Evolutionary conservation across 2,113 vertebrate species (phyloP).

Genomic region (Fregetta grallaria): DNA sequence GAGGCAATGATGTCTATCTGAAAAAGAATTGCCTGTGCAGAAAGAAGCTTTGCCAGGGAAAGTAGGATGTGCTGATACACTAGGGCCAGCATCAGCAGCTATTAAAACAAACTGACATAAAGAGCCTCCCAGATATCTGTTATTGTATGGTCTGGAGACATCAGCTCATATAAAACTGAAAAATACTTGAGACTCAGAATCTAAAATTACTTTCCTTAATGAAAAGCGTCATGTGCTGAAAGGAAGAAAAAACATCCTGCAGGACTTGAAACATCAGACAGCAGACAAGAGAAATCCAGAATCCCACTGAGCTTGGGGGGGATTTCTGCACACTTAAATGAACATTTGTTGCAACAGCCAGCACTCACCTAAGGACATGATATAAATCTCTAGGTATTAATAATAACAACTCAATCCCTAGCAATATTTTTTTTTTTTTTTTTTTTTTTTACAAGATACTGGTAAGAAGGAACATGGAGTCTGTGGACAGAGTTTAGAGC

Average conservation of each 20-base stretch:
- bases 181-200: not conserved
- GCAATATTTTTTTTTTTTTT: not conserved
- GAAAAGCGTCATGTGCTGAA: constrained; percentile 7
- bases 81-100: not conserved
- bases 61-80: not conserved
- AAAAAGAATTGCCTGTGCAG: not conserved
- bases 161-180: not conserved
- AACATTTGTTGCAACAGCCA: not conserved
- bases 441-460: not conserved
- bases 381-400: not conserved
- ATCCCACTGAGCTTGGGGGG: not conserved
- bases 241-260: not conserved
- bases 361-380: not conserved
- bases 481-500: not conserved
- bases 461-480: not conserved
- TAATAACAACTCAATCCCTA: not conserved
- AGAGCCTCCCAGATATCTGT: not conserved
- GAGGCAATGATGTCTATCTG: not conserved
- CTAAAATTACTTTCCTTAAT: constrained; percentile 28
- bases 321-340: not conserved
- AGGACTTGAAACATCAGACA: not conserved
- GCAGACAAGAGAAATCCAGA: not conserved
- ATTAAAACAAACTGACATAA: not conserved
- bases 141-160: not conserved
- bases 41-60: not conserved